Conservation (phyloP, 2,888 invertebrate species). For the Portevinia maculata region DNA sequence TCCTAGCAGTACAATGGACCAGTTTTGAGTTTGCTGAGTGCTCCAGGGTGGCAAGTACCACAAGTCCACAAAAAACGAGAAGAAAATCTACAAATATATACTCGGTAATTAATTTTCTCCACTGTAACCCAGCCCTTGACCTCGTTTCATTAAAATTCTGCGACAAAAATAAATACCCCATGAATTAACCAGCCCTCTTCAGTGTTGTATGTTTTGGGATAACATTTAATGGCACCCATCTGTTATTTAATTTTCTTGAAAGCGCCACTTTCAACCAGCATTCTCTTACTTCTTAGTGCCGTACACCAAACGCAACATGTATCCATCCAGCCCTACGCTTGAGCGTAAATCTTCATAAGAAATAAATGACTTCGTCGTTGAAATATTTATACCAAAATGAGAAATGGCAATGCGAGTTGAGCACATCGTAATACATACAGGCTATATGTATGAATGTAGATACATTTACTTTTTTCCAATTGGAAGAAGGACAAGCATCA, state of each 20-base stretch:
- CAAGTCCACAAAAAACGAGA: too few species aligned
- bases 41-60: too few species aligned
- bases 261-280: slow-evolving; percentile 31
- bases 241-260: slow-evolving; percentile 47
- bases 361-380: slow-evolving; percentile 64
- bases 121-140: slow-evolving; percentile 15
- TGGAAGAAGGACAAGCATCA: slow-evolving; percentile 35
- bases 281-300: not conserved
- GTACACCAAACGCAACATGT: slow-evolving; percentile 28
- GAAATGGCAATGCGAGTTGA: slow-evolving; percentile 69
- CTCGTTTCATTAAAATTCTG: not conserved
- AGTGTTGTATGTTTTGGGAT: slow-evolving; percentile 15
- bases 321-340: slow-evolving; percentile 5
- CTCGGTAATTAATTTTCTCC: too few species aligned
- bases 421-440: not conserved
- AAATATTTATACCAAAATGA: slow-evolving; percentile 72
- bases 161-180: slow-evolving; percentile 11
- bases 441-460: too few species aligned
- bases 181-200: slow-evolving; percentile 26
- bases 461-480: slow-evolving; percentile 19
- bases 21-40: too few species aligned
- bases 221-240: slow-evolving; percentile 45
- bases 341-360: slow-evolving; percentile 69
- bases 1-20: too few species aligned
- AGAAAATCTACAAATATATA: not conserved